Base-by-base conservation (phyloP, 2,113 vertebrate genomes). In the Jaculus jaculus region DNA sequence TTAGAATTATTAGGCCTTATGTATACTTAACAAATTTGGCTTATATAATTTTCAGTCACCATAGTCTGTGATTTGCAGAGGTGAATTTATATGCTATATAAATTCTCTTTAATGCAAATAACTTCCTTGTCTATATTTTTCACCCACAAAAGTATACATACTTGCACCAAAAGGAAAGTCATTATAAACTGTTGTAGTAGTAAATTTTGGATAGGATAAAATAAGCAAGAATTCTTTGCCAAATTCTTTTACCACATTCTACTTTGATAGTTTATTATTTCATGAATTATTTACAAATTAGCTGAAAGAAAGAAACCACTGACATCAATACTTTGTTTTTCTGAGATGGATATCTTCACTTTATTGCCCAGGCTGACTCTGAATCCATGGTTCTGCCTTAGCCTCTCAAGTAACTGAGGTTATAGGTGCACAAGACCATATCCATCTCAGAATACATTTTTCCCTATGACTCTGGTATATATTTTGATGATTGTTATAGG, bases 251-350 rank as follows among this genome's bases (percentile, higher is more conserved):
- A 42, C 17, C 7, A 30, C 1, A 89, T 8, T 54, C 54, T 65
- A 51, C 91, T 93, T 82, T 81, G 18, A 84, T 42, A 74, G 88
- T 92, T 82, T 92, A 88, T 42, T 91, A 69, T 82, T 79, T 88
- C 61, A 85, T 12, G 58, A 92, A 37, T 69, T 39, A 81, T 88
- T 66, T 85, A 26, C 9, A 94, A 90, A 82, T 34, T 88, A 85
- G 69, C 37, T 65, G 18, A 47, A 95, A 69, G 60, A 89, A 92
- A 92, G 12, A 78, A 69, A 75, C 0, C 4, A 20, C 12, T 81
- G 34, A 60, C 4, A 77, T 21, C 17, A 65, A 88, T 63, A 12
- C 8, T 37, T 71, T 16, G n/a, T 63, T 65, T 74, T 73, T n/a
- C 7, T 51, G 7, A 77, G 60, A 65, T 65, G 28, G 2, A 11